phyloP scores from a whole-genome alignment of 37 sponge, comb jelly and placozoan genomes.

The Mnemiopsis leidyi region DNA sequence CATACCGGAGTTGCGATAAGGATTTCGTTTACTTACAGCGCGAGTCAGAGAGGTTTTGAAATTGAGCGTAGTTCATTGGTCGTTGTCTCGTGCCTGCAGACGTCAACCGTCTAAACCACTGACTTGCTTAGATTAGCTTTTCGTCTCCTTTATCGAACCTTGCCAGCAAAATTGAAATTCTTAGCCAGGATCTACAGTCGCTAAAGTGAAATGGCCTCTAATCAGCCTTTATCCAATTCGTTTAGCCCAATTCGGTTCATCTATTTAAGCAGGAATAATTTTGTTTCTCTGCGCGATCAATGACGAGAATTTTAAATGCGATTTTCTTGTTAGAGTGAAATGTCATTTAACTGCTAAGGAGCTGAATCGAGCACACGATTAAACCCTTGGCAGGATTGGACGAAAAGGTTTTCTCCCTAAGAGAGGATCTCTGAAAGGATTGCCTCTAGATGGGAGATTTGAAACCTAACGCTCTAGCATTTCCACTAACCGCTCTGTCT shows the following conservation, averaged over 20 bases:
- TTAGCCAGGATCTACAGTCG: background rate
- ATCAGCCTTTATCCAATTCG: background rate
- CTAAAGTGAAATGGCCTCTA: background rate
- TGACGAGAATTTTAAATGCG: background rate
- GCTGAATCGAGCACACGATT: background rate
- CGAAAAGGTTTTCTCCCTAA: background rate
- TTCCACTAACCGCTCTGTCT: background rate
- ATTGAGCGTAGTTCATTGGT: background rate
- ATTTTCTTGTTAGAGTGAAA: background rate
- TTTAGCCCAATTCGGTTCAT: background rate
- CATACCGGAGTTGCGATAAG: background rate
- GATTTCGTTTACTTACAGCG: background rate
- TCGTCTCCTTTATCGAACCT: background rate
- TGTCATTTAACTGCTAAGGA: background rate
- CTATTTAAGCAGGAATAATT: background rate
- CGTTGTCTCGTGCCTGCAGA: background rate
- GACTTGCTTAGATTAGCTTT: background rate
- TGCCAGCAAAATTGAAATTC: background rate
- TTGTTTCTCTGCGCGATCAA: background rate
- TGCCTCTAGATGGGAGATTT: background rate
- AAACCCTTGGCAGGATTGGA: background rate
- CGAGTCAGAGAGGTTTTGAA: background rate
- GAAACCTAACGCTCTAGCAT: background rate
- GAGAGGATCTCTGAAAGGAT: background rate
- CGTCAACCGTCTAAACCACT: background rate